Base-by-base conservation (phyloP, 2,888 invertebrate species). In the Hemaris fuciformis region DNA sequence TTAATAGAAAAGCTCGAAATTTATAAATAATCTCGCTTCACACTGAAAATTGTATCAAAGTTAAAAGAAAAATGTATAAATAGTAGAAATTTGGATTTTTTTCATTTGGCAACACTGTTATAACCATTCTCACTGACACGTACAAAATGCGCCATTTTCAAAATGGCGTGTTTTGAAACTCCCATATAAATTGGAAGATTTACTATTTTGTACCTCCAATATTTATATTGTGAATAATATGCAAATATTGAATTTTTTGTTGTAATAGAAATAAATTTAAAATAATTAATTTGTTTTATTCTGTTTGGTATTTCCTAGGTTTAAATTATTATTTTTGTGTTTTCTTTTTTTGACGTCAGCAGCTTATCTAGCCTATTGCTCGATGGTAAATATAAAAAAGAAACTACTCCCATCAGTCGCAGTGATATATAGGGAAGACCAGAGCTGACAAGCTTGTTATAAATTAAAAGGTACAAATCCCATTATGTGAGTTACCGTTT, bases 151-250 rank as follows among this genome's bases (percentile, higher is more conserved):
- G n/a, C n/a, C n/a, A n/a, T n/a, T n/a, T n/a, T n/a, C n/a, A n/a
- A n/a, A n/a, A n/a, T n/a, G n/a, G n/a, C n/a, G n/a, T n/a, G n/a
- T n/a, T n/a, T n/a, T n/a, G 38, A 38, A 27, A 8, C 31, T 53
- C n/a, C n/a, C 53, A 31, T 31, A 31, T 53, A 18, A 27, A 53
- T 53, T 25, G 18, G 31, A 5, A 4, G 18, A 18, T 10, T 53
- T 31, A 53, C 31, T 31, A 53, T 53, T 53, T 53, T 53, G 31
- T 53, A 53, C 53, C 53, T 59, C 43, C 58, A 43, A 27, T 43
- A 38, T 23, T 41, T 23, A 20, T 57, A 57, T 15, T 48, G 48
- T 48, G 48, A 57, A 57, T 38, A 57, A 57, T 38, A 57, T 57
- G 31, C 41, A 13, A 18, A 48, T 57, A 57, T 57, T 57, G 22